Conservation (phyloP, 2,113 vertebrate species). For the Lophius piscatorius region DNA sequence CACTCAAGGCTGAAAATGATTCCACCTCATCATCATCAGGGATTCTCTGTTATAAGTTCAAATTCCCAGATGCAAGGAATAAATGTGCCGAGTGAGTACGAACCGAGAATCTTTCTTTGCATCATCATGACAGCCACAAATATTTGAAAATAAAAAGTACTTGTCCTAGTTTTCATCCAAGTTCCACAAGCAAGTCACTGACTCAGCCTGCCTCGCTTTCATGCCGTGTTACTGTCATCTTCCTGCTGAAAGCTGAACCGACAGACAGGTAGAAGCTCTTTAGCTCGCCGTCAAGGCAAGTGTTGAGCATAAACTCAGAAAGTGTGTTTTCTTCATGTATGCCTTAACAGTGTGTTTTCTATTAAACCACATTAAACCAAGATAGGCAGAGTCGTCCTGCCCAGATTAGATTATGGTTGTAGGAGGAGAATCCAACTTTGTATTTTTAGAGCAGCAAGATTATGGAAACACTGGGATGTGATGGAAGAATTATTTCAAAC, state of each 20-base stretch:
- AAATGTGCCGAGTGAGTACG: too few species aligned
- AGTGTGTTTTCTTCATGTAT: background rate
- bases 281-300: slow-evolving; percentile 26
- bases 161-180: slow-evolving; percentile 15
- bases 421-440: too few species aligned
- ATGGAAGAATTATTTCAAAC: too few species aligned
- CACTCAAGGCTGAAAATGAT: too few species aligned
- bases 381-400: background rate
- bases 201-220: slow-evolving; percentile 28
- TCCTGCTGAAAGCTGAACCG: slow-evolving; percentile 28
- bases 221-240: slow-evolving; percentile 28
- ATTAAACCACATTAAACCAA: background rate
- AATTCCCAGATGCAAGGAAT: too few species aligned
- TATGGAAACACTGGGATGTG: too few species aligned
- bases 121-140: background rate
- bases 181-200: slow-evolving; percentile 31
- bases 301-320: background rate
- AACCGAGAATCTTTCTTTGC: too few species aligned
- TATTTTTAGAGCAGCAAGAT: too few species aligned
- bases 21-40: too few species aligned
- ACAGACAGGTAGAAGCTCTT: slow-evolving; percentile 25
- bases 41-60: too few species aligned
- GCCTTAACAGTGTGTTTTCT: background rate
- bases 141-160: slow-evolving; percentile 6
- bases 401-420: background rate